A percentile compares a stretch with the other conserved stretches of the same genome.
phyloP scores from a whole-genome alignment of 2,113 vertebrate species.

The Cariama cristata region DNA sequence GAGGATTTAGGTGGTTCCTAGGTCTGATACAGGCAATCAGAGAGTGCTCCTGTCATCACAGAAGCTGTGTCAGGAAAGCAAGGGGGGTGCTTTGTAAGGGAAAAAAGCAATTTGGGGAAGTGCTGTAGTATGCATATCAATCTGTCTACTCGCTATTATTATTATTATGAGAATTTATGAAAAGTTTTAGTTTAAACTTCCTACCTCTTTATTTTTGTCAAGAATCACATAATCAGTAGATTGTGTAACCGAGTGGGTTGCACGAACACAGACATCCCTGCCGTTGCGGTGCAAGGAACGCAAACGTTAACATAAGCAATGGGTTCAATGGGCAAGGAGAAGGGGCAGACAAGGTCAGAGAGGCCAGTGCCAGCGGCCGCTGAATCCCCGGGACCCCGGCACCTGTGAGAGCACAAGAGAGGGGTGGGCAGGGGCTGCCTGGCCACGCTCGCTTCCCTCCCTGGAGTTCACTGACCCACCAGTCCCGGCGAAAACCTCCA shows the following conservation, averaged over 20 bases:
- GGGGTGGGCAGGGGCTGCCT: neutral
- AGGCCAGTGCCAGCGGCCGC: neutral
- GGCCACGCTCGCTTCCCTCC: neutral
- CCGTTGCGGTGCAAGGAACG: neutral
- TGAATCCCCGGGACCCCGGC: neutral
- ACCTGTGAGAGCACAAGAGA: neutral
- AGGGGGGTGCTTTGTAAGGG: neutral
- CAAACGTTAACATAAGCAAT: neutral
- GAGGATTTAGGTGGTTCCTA: neutral
- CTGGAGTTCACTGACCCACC: neutral
- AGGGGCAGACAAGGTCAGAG: neutral
- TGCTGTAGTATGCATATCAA: neutral
- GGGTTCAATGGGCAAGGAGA: neutral
- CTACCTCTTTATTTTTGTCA: neutral
- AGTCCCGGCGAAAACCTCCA: neutral
- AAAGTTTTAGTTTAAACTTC: neutral
- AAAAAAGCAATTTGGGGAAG: conserved; percentile 45
- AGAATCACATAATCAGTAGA: neutral
- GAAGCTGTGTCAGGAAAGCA: neutral
- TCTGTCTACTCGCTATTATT: neutral
- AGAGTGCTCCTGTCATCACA: neutral
- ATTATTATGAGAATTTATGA: neutral
- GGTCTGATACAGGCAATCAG: neutral
- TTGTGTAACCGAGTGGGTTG: neutral
- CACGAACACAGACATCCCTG: neutral